phyloP scores from a whole-genome alignment of 35 echinoderm and acorn worm genomes.

The Heliocidaris tuberculata region DNA sequence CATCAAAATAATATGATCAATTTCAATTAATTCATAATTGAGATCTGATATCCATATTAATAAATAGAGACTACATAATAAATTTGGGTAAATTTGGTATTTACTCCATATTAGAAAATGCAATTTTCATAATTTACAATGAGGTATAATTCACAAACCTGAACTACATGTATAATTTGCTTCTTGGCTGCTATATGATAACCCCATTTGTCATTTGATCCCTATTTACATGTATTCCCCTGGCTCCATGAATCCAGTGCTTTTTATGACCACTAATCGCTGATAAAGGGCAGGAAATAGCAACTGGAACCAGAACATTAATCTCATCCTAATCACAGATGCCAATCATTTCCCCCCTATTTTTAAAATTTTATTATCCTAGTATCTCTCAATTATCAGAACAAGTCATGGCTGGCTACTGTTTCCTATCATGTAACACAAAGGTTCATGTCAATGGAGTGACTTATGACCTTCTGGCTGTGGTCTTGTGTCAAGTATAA shows the following conservation, averaged over 20 bases:
- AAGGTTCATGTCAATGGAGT: background rate
- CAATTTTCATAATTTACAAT: too few relatives aligned
- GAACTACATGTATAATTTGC: too few relatives aligned
- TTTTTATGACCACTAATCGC: background rate
- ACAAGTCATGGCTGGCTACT: too few relatives aligned
- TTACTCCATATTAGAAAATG: too few relatives aligned
- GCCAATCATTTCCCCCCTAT: background rate
- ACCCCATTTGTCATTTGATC: background rate
- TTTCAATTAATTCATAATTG: too few relatives aligned
- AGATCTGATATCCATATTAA: too few relatives aligned
- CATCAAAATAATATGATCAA: too few relatives aligned
- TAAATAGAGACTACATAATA: too few relatives aligned
- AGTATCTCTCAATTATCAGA: background rate
- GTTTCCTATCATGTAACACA: background rate
- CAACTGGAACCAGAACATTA: background rate
- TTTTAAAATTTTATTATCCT: background rate
- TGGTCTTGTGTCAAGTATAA: background rate
- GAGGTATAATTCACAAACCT: too few relatives aligned
- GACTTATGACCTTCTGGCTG: slow-evolving; percentile 1
- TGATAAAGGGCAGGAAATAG: background rate
- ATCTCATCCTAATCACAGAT: background rate
- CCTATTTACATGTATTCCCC: background rate
- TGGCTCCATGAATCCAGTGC: background rate
- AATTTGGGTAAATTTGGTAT: too few relatives aligned
- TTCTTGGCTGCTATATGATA: too few relatives aligned